These are phyloP conservation scores for Neodontobutis hainanensis DNA, from an alignment of 2,113 vertebrate species.

Conservation along the genomic window DNA sequence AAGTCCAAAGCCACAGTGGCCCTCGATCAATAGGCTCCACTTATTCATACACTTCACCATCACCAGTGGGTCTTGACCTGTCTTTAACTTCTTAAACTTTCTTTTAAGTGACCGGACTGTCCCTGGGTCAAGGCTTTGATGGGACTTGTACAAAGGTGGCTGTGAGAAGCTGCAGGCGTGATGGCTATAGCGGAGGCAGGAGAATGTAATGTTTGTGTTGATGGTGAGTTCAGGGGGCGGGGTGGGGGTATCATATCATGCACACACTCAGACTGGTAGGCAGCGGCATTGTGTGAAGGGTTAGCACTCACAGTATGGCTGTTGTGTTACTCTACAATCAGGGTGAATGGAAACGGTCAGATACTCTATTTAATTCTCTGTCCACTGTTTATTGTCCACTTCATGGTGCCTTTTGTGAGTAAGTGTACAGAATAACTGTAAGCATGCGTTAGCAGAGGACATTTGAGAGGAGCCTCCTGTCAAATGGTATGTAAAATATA, in stretches of 20 bases:
- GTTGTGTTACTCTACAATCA: constrained; percentile 33
- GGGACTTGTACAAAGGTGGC: constrained; percentile 35
- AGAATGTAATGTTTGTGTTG: constrained; percentile 59
- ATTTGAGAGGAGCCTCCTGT: too few species aligned
- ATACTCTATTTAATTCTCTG: constrained; percentile 12
- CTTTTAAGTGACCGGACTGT: constrained; percentile 31
- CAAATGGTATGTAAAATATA: too few species aligned
- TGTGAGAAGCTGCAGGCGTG: constrained; percentile 22
- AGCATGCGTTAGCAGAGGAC: not conserved
- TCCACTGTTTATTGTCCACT: constrained; percentile 36
- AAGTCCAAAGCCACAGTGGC: constrained; percentile 51
- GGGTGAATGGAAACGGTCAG: constrained; percentile 18
- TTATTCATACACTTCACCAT: constrained; percentile 35
- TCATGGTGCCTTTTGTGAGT: constrained; percentile 3
- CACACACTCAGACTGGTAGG: constrained; percentile 29
- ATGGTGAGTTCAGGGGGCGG: constrained; percentile 13
- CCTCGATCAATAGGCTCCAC: constrained; percentile 47
- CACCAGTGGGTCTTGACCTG: constrained; percentile 17
- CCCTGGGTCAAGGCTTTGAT: constrained; percentile 44
- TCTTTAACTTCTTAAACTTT: constrained; percentile 38
- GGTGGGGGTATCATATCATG: constrained; percentile 35
- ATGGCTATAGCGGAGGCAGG: constrained; percentile 18
- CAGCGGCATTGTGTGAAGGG: constrained; percentile 41
- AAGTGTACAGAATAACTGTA: constrained; percentile 10
- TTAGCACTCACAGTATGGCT: constrained; percentile 24